Conservation (phyloP, 2,888 invertebrate species). For the Shargacucullia verbasci region DNA sequence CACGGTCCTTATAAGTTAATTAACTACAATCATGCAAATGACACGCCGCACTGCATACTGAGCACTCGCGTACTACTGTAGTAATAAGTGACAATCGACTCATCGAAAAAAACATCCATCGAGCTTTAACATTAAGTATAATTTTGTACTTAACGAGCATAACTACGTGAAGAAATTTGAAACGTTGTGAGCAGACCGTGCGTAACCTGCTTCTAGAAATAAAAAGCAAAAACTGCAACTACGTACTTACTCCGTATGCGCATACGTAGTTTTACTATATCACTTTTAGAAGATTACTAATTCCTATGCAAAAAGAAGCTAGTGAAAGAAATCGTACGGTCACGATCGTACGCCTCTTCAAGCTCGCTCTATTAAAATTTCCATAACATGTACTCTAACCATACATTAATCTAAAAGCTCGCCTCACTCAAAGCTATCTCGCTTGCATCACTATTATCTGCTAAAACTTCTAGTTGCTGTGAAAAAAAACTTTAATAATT, state of each 20-base stretch:
- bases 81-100: constrained; percentile 56
- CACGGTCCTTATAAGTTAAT: constrained; percentile 78
- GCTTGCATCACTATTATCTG: constrained; percentile 79
- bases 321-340: constrained; percentile 41
- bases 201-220: constrained; percentile 29
- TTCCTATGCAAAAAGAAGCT: constrained; percentile 39
- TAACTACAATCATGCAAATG: constrained; percentile 80
- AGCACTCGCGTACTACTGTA: constrained; percentile 42
- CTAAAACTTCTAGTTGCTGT: constrained; percentile 80
- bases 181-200: constrained; percentile 19
- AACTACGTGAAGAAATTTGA: constrained; percentile 53
- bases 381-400: constrained; percentile 78
- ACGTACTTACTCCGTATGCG: background rate
- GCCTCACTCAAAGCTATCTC: constrained; percentile 76
- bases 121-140: constrained; percentile 46
- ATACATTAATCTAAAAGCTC: constrained; percentile 82
- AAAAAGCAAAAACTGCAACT: background rate
- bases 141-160: constrained; percentile 57
- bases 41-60: constrained; percentile 58
- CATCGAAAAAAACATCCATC: constrained; percentile 43
- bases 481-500: constrained; percentile 87
- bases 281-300: constrained; percentile 42
- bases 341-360: constrained; percentile 37
- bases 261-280: constrained; percentile 11
- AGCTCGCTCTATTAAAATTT: constrained; percentile 75